These are phyloP conservation scores for Drosophila cracens DNA, from an alignment of 2,888 invertebrate genomes.

Conservation along the genomic window DNA sequence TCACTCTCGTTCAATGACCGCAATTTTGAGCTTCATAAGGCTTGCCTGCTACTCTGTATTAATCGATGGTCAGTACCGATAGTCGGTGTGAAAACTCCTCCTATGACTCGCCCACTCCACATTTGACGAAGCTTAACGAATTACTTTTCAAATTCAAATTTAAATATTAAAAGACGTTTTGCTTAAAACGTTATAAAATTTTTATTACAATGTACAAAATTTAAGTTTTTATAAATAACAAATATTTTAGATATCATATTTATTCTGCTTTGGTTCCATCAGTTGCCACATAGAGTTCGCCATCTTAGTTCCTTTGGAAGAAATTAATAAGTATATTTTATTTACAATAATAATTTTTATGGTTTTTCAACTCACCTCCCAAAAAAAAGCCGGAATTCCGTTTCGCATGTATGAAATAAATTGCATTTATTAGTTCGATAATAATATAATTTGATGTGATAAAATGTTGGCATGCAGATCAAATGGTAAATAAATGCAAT, in stretches of 20 bases:
- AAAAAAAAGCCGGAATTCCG: neutral
- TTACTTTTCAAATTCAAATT: neutral
- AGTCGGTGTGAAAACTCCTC: neutral
- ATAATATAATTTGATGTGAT: neutral
- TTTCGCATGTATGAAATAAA: constrained; percentile 17
- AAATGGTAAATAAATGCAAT: constrained; percentile 28
- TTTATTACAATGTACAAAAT: neutral
- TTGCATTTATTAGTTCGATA: constrained; percentile 17
- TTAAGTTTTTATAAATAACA: neutral
- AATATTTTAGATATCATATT: neutral
- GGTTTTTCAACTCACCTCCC: neutral
- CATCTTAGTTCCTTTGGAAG: neutral
- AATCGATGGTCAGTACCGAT: neutral
- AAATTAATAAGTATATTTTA: neutral
- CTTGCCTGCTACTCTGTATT: neutral
- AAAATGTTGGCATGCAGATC: constrained; percentile 36
- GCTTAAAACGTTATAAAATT: constrained; percentile 12
- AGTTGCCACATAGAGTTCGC: neutral
- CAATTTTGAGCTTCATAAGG: neutral
- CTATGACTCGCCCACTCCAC: neutral
- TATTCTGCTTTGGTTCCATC: neutral
- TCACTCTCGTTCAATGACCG: neutral
- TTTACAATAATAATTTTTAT: neutral
- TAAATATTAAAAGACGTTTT: neutral
- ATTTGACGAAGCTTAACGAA: neutral